Evolutionary conservation across 2,797 vertebrate genomes (phyloP).

Genomic region (Channa striata): DNA sequence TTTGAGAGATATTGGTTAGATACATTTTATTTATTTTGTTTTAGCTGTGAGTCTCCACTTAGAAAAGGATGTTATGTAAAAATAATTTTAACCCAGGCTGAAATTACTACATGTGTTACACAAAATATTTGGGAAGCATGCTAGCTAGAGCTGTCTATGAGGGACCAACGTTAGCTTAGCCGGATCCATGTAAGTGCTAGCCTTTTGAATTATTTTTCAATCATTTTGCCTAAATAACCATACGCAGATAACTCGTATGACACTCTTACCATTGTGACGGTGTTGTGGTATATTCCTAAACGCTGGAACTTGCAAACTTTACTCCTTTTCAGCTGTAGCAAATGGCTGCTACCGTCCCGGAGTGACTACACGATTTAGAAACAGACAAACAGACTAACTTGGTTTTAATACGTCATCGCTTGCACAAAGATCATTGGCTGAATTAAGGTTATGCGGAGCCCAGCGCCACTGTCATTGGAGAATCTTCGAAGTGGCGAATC

Average conservation of each 20-base stretch:
- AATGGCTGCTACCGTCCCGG: slow-evolving; percentile 17
- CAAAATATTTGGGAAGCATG: neutral
- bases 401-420: neutral
- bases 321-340: neutral
- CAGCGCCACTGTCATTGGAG: slow-evolving; percentile 49
- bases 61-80: fast-evolving
- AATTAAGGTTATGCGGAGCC: fast-evolving
- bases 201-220: neutral
- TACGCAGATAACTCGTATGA: fast-evolving
- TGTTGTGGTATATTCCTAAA: slow-evolving; percentile 3
- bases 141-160: neutral
- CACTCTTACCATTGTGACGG: slow-evolving; percentile 77
- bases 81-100: neutral
- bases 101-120: fast-evolving
- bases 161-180: slow-evolving; percentile 49
- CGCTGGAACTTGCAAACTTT: neutral
- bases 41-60: no score
- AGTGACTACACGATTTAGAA: slow-evolving; percentile 86
- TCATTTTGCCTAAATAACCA: neutral
- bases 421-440: slow-evolving; percentile 51
- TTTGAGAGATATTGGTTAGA: no score
- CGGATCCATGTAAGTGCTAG: neutral
- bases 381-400: slow-evolving; percentile 17
- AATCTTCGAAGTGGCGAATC: fast-evolving
- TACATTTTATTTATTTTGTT: neutral